Evolutionary conservation across 2,888 invertebrate species (phyloP).

Genomic region (Lumbricus terrestris): DNA sequence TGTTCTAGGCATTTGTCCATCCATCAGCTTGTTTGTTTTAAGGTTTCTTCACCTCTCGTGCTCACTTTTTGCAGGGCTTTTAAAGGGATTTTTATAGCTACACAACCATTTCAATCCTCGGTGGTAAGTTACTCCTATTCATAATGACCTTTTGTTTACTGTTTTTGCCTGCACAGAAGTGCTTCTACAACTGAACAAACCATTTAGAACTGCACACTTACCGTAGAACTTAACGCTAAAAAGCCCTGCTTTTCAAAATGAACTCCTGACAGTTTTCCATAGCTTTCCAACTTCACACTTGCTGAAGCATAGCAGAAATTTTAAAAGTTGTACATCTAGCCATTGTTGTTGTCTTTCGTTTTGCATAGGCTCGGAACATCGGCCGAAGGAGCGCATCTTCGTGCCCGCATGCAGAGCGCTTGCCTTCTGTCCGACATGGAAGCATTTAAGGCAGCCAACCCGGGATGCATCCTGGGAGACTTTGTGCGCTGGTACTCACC

Average conservation of each 20-base stretch:
- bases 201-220: too few relatives aligned
- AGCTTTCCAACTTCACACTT: neutral
- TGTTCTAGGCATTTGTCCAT: neutral
- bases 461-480: conserved; percentile 83
- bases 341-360: neutral
- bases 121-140: too few relatives aligned
- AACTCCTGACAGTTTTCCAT: neutral
- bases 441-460: conserved; percentile 97
- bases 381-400: conserved; percentile 76
- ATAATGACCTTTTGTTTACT: too few relatives aligned
- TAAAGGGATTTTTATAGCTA: too few relatives aligned
- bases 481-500: conserved; percentile 99
- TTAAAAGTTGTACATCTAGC: too few relatives aligned
- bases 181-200: too few relatives aligned
- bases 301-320: neutral
- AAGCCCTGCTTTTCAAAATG: too few relatives aligned
- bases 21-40: neutral
- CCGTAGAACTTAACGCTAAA: too few relatives aligned
- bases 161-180: too few relatives aligned
- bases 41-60: too few relatives aligned
- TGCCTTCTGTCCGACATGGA: conserved; percentile 95
- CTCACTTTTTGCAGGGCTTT: too few relatives aligned
- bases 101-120: too few relatives aligned
- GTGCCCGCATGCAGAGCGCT: conserved; percentile 92
- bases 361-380: conserved; percentile 73